Percentiles rank a stretch among this genome's conserved stretches.
phyloP scores from a whole-genome alignment of 2,113 vertebrate species.

The Bubo scandiacus region DNA sequence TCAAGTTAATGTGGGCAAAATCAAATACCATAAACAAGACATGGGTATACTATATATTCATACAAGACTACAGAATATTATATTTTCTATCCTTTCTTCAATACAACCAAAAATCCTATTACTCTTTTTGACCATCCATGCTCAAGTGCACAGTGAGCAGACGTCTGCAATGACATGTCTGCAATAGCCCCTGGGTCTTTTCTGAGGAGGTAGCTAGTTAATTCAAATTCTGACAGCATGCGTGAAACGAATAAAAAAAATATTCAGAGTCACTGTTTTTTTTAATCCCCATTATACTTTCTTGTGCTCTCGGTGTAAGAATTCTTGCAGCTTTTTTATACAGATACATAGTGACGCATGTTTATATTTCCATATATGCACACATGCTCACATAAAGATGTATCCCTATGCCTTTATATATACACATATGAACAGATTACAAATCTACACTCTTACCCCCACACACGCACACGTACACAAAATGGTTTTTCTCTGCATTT shows the following conservation, averaged over 20 bases:
- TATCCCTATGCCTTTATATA: neutral
- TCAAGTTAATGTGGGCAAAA: conserved; percentile 1
- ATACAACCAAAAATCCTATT: conserved; percentile 3
- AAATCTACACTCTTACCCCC: neutral
- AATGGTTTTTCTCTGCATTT: neutral
- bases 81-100: conserved; percentile 14
- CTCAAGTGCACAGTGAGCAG: conserved; percentile 22
- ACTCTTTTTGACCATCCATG: conserved; percentile 34
- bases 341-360: neutral
- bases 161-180: conserved; percentile 22
- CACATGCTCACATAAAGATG: neutral
- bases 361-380: neutral
- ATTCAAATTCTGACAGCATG: conserved; percentile 34
- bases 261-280: neutral
- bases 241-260: neutral
- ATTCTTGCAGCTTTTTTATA: neutral
- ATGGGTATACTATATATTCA: neutral
- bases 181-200: conserved; percentile 15
- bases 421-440: neutral
- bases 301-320: neutral
- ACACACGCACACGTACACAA: neutral
- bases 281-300: neutral
- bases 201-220: conserved; percentile 8
- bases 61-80: conserved; percentile 6
- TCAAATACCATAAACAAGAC: conserved; percentile 12